Base-by-base conservation (phyloP, 2,797 vertebrate species). In the Lateolabrax maculatus region DNA sequence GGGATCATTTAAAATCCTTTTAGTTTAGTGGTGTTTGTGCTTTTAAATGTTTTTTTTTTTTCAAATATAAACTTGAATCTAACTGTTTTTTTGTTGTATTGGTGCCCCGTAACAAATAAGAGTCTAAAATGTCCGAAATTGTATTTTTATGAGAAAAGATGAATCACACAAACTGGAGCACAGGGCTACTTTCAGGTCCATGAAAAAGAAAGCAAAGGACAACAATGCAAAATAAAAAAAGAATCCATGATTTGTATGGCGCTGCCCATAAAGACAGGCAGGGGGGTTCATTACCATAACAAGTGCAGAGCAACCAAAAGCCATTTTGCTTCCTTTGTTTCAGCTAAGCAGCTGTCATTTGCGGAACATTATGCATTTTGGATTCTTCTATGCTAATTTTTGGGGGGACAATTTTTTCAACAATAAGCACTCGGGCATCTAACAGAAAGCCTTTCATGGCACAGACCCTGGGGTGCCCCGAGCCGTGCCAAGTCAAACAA, bases 311-410 rank as follows among this genome's bases (percentile, higher is more conserved):
- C 91, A 56, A 95, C 94, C 95, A 96, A 96, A 96, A 96, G 95
- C 95, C 92, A 96, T 96, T 96, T 95, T 94, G 92, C 93, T 75
- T 80, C 94, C 92, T 97, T 97, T 96, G 96, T 97, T 97, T 97
- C 96, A 96, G 95, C 93, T 93, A 94, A 96, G 97, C 97, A 98
- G 98, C 97, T 98, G 98, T 98, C 97, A 98, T 97, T 96, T 96
- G 96, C 95, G 93, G 90, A 93, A 95, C 96, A 96, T 97, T 96
- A 96, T 95, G 95, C 96, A 96, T 96, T 96, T 96, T 96, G 95
- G 95, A 96, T 97, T 97, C 96, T 95, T 95, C 96, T 96, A 97
- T 98, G 97, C 96, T 96, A 97, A 98, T 98, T 97, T 97, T 97
- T 90, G 25, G 93, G 96, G 96, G 96, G 96, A 89, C 96, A 97